These are phyloP conservation scores for Phrynocephalus forsythii DNA, from an alignment of 2,797 vertebrate genomes.

Conservation along the genomic window DNA sequence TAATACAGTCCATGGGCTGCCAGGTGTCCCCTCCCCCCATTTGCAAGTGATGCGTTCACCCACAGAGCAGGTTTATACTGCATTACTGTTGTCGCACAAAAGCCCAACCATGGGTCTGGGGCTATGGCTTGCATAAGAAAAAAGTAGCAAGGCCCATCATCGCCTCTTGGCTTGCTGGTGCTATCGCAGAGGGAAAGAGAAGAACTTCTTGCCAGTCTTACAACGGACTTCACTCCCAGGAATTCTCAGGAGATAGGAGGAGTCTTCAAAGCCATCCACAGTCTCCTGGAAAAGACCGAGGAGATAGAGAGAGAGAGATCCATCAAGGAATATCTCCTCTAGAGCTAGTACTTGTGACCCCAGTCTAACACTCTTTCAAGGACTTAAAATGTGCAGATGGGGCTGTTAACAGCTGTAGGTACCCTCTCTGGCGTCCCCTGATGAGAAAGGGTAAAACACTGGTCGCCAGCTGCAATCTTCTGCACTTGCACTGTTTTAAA, in stretches of 20 bases:
- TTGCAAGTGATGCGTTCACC: background rate
- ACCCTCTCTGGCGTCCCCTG: background rate
- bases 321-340: background rate
- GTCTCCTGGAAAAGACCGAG: slow-evolving; percentile 75
- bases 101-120: background rate
- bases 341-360: too few species aligned
- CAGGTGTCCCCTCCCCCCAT: too few species aligned
- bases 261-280: slow-evolving; percentile 86
- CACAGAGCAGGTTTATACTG: background rate
- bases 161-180: rapidly evolving
- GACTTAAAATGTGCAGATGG: background rate
- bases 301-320: background rate
- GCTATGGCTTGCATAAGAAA: background rate
- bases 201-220: slow-evolving; percentile 92
- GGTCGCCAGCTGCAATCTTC: background rate
- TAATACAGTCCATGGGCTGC: background rate
- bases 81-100: background rate
- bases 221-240: slow-evolving; percentile 85
- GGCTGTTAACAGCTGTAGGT: background rate
- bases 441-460: background rate
- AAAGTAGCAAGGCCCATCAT: background rate
- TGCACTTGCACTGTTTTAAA: background rate
- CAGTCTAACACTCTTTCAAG: background rate
- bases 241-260: slow-evolving; percentile 77
- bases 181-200: slow-evolving; percentile 84